phyloP scores from a whole-genome alignment of 2,797 vertebrate species.

The Coracias cyanogaster region DNA sequence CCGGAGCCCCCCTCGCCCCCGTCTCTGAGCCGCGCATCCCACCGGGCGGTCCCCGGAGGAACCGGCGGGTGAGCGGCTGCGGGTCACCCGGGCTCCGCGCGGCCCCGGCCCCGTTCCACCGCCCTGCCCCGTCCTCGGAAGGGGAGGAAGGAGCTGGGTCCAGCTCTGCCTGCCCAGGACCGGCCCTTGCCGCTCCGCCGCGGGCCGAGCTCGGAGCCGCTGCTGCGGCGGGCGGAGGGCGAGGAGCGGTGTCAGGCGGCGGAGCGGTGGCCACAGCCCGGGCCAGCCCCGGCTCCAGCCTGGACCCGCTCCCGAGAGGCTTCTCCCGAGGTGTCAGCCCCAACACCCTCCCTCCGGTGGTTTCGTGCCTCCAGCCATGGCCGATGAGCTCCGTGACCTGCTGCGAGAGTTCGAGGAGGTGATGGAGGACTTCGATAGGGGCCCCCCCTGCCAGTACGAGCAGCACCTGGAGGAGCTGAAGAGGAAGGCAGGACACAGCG shows the following conservation, averaged over 20 bases:
- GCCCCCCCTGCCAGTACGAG: neutral
- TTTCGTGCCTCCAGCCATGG: neutral
- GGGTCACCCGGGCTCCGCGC: neutral
- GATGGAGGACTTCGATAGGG: constrained; percentile 58
- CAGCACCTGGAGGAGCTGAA: constrained; percentile 67
- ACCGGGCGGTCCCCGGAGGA: neutral
- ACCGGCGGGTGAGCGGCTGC: neutral
- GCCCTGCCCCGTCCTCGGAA: neutral
- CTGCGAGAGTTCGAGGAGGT: constrained; percentile 69
- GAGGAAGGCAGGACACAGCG: neutral
- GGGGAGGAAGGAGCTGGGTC: neutral
- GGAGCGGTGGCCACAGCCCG: neutral
- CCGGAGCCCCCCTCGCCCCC: too few species aligned
- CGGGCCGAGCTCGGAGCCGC: neutral
- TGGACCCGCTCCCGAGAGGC: neutral
- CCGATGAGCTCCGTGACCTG: constrained; percentile 50
- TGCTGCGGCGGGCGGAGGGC: too few species aligned
- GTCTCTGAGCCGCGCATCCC: too few species aligned
- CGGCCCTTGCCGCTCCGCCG: neutral
- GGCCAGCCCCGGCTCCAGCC: neutral
- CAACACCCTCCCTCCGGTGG: accelerated
- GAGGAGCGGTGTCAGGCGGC: neutral
- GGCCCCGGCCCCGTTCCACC: neutral
- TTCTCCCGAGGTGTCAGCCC: neutral
- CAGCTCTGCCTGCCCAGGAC: neutral